A percentile compares a stretch with the other conserved stretches of the same genome.
Evolutionary conservation across 2,113 vertebrate species (phyloP).

Genomic region (Bothrops jararaca): DNA sequence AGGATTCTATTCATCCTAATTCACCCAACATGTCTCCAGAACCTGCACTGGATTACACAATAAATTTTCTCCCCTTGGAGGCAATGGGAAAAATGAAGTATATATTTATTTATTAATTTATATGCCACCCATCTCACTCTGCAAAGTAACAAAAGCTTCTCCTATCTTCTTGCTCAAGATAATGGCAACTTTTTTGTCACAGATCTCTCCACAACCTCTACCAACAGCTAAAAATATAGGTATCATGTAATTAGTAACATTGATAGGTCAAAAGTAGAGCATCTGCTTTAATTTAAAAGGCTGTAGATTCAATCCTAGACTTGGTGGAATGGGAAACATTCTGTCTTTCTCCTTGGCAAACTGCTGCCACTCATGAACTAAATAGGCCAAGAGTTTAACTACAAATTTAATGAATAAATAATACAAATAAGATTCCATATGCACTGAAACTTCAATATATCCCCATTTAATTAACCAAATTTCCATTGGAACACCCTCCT

Average conservation of each 20-base stretch:
- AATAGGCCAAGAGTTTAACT: neutral
- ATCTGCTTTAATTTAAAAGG: neutral
- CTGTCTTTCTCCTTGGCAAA: neutral
- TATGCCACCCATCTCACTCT: neutral
- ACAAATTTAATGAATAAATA: neutral
- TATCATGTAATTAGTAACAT: neutral
- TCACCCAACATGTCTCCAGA: neutral
- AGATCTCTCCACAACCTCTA: neutral
- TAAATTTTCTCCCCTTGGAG: neutral
- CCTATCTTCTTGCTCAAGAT: neutral
- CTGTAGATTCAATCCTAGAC: neutral
- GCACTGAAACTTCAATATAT: neutral
- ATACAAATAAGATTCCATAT: neutral
- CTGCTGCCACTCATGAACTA: neutral
- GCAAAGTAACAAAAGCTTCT: neutral
- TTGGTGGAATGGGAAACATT: neutral
- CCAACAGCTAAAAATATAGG: neutral
- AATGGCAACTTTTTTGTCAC: neutral
- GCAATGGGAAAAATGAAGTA: neutral
- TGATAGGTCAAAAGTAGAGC: neutral
- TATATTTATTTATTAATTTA: neutral
- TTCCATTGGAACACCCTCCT: neutral
- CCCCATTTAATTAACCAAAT: neutral
- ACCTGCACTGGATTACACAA: neutral
- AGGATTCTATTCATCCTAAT: too few species aligned